phyloP scores from a whole-genome alignment of 2,888 invertebrate genomes.

The Elmis aenea region DNA sequence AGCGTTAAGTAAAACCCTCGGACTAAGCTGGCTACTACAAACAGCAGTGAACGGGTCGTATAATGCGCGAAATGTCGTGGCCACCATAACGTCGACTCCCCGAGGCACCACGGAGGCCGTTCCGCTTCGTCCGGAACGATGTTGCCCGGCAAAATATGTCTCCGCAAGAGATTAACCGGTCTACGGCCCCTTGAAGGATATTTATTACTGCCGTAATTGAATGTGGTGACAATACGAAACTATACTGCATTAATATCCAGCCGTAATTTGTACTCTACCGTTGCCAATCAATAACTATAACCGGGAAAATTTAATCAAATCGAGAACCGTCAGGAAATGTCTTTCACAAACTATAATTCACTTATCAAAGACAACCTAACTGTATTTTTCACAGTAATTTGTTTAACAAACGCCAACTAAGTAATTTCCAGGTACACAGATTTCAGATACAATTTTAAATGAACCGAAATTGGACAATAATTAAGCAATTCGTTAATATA shows the following conservation, averaged over 20 bases:
- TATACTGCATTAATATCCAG: neutral
- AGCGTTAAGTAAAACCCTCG: conserved; percentile 3
- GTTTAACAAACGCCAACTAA: no score
- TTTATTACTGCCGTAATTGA: conserved; percentile 22
- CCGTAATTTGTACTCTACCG: no score
- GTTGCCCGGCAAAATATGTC: conserved; percentile 19
- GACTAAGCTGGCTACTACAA: conserved; percentile 9
- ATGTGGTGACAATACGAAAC: conserved; percentile 13
- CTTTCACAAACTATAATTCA: no score
- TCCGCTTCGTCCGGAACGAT: conserved; percentile 18
- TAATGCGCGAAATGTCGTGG: conserved; percentile 18
- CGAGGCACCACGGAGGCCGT: conserved; percentile 15
- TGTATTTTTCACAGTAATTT: no score
- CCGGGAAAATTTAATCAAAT: no score
- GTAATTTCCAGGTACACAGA: no score
- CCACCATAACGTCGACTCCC: conserved; percentile 17
- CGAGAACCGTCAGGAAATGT: no score
- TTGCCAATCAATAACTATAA: no score
- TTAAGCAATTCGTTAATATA: no score
- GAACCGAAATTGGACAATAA: no score
- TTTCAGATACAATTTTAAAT: no score
- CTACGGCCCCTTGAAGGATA: conserved; percentile 20
- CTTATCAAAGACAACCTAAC: no score
- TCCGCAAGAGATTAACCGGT: conserved; percentile 19
- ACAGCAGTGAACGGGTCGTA: conserved; percentile 15